Base-by-base conservation (phyloP, 1,140 invertebrate genomes). In the Drosophila asahinai region DNA sequence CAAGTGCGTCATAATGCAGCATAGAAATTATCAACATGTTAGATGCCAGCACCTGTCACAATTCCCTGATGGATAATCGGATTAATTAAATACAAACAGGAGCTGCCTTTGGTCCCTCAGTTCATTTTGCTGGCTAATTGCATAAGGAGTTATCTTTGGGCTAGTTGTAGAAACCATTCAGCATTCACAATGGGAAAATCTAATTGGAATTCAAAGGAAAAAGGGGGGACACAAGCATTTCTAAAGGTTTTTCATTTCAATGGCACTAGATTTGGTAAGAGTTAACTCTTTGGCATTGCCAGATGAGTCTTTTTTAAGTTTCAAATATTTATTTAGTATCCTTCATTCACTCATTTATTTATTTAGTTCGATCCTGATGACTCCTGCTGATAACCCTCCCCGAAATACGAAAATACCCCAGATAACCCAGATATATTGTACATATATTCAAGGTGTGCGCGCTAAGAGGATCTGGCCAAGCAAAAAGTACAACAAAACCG, bases 401-500 rank as follows among this genome's bases (percentile, higher is more conserved):
- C 12, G 36, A 30, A 30, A 5, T 38, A 8, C 30, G 12, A 17
- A 36, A 19, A 36, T 54, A 15, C 19, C 3, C 17, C 52, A 22
- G 55, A 64, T 64, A 63, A 19, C 14, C 9, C 22, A 7, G 25
- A 27, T 64, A n/a, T 7, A 42, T 19, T 19, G 57, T 27, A 27
- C 42, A n/a, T 11, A 42, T 19, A 63, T 27, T 58, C 14, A n/a
- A 38, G 54, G 30, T 63, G 61, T 59, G n/a, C 54, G 12, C 19
- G 54, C 36, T 40, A 25, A 57, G 54, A 60, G 62, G 36, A 33
- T 62, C 62, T 61, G 22, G 9, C 8, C 14, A 19, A 14, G 25
- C 15, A n/a, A 61, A 64, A 63, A n/a, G 33, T 59, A 63, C 61
- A 58, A 63, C 22, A 6, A 33, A 57, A 25, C 19, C 58, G 9